Evolutionary conservation across 2,797 vertebrate species (phyloP), one percentile per base, ranked within the genome.

Genomic region (Borostomias antarcticus): DNA sequence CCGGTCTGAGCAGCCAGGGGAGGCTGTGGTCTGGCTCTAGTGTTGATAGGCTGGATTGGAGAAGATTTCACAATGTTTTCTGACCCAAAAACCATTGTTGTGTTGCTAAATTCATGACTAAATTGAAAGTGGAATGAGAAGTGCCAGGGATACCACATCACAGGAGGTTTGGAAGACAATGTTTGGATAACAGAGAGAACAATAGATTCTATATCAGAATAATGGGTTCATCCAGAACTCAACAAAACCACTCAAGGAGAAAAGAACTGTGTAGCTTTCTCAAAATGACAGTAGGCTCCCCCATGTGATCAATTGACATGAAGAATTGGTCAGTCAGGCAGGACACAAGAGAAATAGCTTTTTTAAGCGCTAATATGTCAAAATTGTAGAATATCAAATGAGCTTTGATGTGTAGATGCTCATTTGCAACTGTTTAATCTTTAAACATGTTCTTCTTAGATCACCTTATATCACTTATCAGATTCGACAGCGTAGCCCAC

Each of bases 51-150:
- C 23, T 25, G 23, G 23, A 8, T 45, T 51, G 21, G 21, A 51
- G 8, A 30, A 6, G 26, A 56, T 68, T 45, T 57, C 47, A 48
- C 76, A 28, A 71, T 74, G 63, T 63, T 66, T 62, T 40, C 60
- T 66, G 67, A 76, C 68, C 78, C 65, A 58, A 59, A 25, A 73
- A 74, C 33, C 43, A 70, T 79, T 82, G 59, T 78, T 64, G n/a
- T 23, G 19, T 50, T 40, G 40, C 40, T 45, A 45, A 45, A 45
- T 17, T n/a, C n/a, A n/a, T 4, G 40, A 5, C 40, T 45, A 17
- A 45, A 45, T 45, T 15, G 40, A 45, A 45, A 45, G 40, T 29
- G 25, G 51, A 25, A 53, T 53, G 25, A 53, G 25, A 11, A 53
- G 15, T 15, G 25, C 50, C 50, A 28, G 51, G 15, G 25, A 53